Evolutionary conservation across 2,113 vertebrate species (phyloP).

Genomic region (Pelmatolapia mariae): DNA sequence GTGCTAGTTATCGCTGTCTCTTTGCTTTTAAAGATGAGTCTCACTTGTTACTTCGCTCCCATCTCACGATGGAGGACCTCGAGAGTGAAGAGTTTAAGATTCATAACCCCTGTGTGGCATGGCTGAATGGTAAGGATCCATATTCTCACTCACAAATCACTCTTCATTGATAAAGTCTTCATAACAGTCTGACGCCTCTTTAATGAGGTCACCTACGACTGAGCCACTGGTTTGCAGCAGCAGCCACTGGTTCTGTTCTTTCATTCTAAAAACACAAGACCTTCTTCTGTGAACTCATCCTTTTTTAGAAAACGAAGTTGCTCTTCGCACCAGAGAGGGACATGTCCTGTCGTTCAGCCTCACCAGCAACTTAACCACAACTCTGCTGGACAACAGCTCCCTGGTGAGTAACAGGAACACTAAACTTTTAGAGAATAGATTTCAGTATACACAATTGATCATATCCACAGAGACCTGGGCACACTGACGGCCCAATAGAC

Average conservation of each 20-base stretch:
- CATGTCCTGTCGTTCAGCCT: constrained; percentile 69
- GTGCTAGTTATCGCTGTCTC: background rate
- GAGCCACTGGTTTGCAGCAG: background rate
- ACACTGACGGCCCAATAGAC: background rate
- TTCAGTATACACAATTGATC: constrained; percentile 19
- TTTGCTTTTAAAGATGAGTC: constrained; percentile 62
- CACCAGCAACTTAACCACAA: constrained; percentile 60
- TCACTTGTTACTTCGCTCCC: constrained; percentile 60
- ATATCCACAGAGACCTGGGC: background rate
- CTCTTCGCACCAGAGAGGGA: constrained; percentile 67
- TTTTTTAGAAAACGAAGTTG: constrained; percentile 69
- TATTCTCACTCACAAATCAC: background rate
- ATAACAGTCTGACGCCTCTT: background rate
- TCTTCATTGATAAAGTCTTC: background rate
- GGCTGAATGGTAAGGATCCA: constrained; percentile 69
- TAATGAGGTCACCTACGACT: background rate
- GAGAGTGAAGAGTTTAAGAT: constrained; percentile 69
- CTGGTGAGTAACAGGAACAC: constrained; percentile 65
- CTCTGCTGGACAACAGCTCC: constrained; percentile 76
- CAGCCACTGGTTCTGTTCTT: background rate
- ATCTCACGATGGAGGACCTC: constrained; percentile 73
- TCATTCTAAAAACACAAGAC: background rate
- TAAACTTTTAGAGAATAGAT: background rate
- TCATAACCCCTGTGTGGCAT: constrained; percentile 60
- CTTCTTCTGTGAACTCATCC: background rate